These are phyloP conservation scores for Volucella inanis DNA, from an alignment of 2,888 invertebrate species.

Conservation along the genomic window DNA sequence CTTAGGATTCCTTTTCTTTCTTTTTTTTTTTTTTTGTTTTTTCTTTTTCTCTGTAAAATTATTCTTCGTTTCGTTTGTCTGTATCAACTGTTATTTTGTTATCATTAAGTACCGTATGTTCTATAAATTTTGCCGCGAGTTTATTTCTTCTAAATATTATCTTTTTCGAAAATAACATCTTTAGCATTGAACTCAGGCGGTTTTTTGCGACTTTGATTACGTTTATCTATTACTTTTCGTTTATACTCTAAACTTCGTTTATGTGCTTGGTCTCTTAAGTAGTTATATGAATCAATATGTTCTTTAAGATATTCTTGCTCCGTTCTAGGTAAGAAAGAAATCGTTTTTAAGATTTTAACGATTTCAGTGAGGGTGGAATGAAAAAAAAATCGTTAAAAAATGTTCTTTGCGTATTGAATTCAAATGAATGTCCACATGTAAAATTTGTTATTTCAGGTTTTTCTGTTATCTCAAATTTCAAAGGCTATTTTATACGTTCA, in stretches of 20 bases:
- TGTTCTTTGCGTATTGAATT: conserved; percentile 11
- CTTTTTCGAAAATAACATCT: too few species aligned
- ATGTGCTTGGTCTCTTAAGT: conserved; percentile 44
- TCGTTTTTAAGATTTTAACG: neutral
- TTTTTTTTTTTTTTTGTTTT: too few species aligned
- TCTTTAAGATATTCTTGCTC: conserved; percentile 51
- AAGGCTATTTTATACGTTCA: conserved; percentile 36
- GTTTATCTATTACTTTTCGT: conserved; percentile 34
- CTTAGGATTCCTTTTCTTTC: too few species aligned
- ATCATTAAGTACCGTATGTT: too few species aligned
- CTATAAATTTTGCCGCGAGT: too few species aligned
- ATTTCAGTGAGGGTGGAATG: conserved; percentile 1
- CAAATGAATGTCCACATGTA: conserved; percentile 38
- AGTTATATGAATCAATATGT: conserved; percentile 35
- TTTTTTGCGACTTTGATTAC: conserved; percentile 21
- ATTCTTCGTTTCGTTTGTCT: too few species aligned
- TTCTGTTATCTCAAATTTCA: conserved; percentile 43
- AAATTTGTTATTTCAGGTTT: conserved; percentile 13
- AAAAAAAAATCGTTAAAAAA: conserved; percentile 65
- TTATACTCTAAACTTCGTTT: conserved; percentile 14
- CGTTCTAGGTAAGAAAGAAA: conserved; percentile 40
- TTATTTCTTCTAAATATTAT: too few species aligned
- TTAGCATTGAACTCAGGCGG: too few species aligned
- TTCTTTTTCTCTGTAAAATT: too few species aligned
- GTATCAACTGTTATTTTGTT: too few species aligned